Evolutionary conservation across 2,797 vertebrate genomes (phyloP), one percentile per base, ranked within the genome.

Genomic region (Pogonophryne albipinna): DNA sequence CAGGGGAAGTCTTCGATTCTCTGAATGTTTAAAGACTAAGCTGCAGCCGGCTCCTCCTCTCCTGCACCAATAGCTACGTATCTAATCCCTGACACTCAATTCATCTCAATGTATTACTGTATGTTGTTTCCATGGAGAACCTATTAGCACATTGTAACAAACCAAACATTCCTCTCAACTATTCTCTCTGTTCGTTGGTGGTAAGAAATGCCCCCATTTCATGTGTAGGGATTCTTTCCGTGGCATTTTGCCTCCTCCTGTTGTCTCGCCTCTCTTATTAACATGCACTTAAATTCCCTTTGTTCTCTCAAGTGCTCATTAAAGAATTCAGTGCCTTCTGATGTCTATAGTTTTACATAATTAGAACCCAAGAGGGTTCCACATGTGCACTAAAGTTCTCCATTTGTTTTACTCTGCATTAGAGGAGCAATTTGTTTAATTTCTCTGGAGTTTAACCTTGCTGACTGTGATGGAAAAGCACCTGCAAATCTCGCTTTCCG

Each of bases 291-390:
- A 94, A 94, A 94, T 95, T 95, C 93, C 93, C 93, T 95, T 95
- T 95, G 93, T 95, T 95, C 94, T 94, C 94, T 93, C 94, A 93
- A 94, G 95, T 91, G 87, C 93, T 95, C 95, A 95, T 95, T 95
- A 95, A 95, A 89, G 89, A 94, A 95, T 95, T 94, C 92, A 92
- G 92, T 93, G 91, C 89, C 92, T 94, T 95, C 94, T 93, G 92
- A 95, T 93, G 92, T 95, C 93, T 95, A 93, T 94, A 94, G 95
- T 94, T 95, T 95, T 95, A 93, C 93, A 95, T 95, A 95, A 95
- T 95, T 94, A 95, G 93, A 94, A 93, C 95, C 95, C 95, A 93
- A 92, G 94, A 95, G 95, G 92, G 79, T 93, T 94, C 89, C 89
- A 90, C 90, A 74, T 93, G 91, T 88, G 85, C 91, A 93, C 90